phyloP scores from a whole-genome alignment of 2,888 invertebrate genomes.

The Drosophila nigricruria region DNA sequence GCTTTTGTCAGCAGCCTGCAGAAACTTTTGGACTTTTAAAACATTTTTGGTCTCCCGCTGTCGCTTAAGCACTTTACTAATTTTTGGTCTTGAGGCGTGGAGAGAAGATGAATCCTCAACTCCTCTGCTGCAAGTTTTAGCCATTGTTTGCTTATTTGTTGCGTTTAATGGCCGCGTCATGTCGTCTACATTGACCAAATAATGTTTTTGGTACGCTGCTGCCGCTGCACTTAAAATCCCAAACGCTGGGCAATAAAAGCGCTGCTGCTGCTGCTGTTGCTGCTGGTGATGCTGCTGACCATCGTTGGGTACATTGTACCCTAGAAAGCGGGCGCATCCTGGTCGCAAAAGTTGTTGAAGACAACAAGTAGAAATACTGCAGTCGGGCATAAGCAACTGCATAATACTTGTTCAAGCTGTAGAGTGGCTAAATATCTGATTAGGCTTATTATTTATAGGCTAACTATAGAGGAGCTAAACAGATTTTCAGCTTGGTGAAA shows the following conservation, averaged over 20 bases:
- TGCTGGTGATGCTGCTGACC: slow-evolving; percentile 64
- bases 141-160: slow-evolving; percentile 79
- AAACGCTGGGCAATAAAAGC: slow-evolving; percentile 82
- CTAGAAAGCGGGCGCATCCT: slow-evolving; percentile 57
- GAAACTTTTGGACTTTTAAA: neutral
- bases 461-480: neutral
- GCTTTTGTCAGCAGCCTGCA: neutral
- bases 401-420: neutral
- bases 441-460: neutral
- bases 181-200: slow-evolving; percentile 81
- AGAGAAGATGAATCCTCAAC: neutral
- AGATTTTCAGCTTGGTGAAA: neutral
- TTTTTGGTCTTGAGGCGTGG: slow-evolving; percentile 46
- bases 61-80: slow-evolving; percentile 44
- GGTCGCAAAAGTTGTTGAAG: slow-evolving; percentile 20
- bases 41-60: slow-evolving; percentile 1
- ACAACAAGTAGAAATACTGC: neutral
- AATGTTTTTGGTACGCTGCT: slow-evolving; percentile 65
- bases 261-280: slow-evolving; percentile 53
- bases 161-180: slow-evolving; percentile 79
- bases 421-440: neutral
- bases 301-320: slow-evolving; percentile 82
- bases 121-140: slow-evolving; percentile 23
- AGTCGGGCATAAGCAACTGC: neutral
- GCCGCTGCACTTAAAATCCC: slow-evolving; percentile 81